These are phyloP conservation scores for Anthopleura sola DNA, from an alignment of 64 coral and sea anemone genomes.

Conservation along the genomic window DNA sequence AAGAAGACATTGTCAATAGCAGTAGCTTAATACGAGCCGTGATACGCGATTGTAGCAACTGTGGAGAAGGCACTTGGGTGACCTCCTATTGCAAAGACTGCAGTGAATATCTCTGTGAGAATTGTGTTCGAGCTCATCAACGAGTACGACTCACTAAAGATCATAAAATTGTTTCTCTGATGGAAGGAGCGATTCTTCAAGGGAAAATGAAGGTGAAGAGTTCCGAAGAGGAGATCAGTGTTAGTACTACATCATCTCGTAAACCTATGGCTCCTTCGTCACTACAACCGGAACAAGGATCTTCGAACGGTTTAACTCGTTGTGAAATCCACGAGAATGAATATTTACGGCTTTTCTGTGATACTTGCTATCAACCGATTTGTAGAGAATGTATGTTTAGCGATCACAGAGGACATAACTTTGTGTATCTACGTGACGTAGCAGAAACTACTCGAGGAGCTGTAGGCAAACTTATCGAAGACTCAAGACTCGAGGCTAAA, in stretches of 20 bases:
- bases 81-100: slow-evolving; percentile 91
- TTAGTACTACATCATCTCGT: slow-evolving; percentile 35
- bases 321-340: slow-evolving; percentile 87
- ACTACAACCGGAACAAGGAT: slow-evolving; percentile 26
- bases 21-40: slow-evolving; percentile 76
- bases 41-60: slow-evolving; percentile 82
- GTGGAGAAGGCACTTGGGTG: slow-evolving; percentile 85
- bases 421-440: slow-evolving; percentile 86
- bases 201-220: slow-evolving; percentile 32
- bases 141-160: slow-evolving; percentile 92
- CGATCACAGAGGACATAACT: slow-evolving; percentile 89
- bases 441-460: slow-evolving; percentile 73
- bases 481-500: slow-evolving; percentile 75
- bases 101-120: slow-evolving; percentile 89
- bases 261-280: slow-evolving; percentile 37
- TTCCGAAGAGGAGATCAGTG: slow-evolving; percentile 28
- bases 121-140: slow-evolving; percentile 90
- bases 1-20: slow-evolving; percentile 42
- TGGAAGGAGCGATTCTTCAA: slow-evolving; percentile 66
- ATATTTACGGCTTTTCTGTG: slow-evolving; percentile 87
- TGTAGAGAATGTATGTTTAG: slow-evolving; percentile 85
- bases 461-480: slow-evolving; percentile 81
- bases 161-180: slow-evolving; percentile 89
- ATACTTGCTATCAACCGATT: slow-evolving; percentile 87
- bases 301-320: slow-evolving; percentile 53